Percentiles rank a stretch among this genome's conserved stretches.
Evolutionary conservation across 2,113 vertebrate species (phyloP).

Genomic region (Corythornis cristatus): DNA sequence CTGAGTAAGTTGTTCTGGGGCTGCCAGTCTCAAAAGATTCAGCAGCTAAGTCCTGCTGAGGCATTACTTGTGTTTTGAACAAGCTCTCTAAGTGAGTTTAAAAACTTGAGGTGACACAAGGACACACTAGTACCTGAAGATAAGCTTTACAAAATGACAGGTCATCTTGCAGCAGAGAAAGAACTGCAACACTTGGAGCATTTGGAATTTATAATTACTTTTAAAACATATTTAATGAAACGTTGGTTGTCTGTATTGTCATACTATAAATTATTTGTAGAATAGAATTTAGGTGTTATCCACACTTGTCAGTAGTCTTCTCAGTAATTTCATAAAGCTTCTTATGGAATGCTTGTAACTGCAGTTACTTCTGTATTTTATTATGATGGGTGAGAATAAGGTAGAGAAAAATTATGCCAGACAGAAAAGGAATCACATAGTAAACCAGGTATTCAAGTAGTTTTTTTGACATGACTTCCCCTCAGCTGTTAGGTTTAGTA

Average conservation of each 20-base stretch:
- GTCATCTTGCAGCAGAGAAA: not conserved
- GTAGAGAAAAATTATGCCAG: not conserved
- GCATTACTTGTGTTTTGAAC: not conserved
- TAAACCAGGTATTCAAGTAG: not conserved
- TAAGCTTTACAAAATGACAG: not conserved
- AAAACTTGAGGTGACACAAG: not conserved
- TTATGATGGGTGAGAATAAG: not conserved
- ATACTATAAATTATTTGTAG: not conserved
- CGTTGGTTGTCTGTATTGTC: not conserved
- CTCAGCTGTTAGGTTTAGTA: not conserved
- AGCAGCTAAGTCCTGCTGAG: not conserved
- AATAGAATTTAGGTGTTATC: not conserved
- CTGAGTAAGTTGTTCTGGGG: not conserved
- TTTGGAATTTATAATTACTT: not conserved
- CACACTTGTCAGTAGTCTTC: not conserved
- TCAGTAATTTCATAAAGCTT: not conserved
- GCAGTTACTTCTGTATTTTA: not conserved
- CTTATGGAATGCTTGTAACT: not conserved
- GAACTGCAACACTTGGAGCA: not conserved
- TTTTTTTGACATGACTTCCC: not conserved
- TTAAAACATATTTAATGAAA: not conserved
- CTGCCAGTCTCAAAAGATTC: conserved; percentile 1
- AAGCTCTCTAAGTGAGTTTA: not conserved
- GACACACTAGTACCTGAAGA: not conserved
- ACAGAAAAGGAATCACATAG: not conserved